Evolutionary conservation across 2,888 invertebrate species (phyloP).

Genomic region (Chelonus formosanus): DNA sequence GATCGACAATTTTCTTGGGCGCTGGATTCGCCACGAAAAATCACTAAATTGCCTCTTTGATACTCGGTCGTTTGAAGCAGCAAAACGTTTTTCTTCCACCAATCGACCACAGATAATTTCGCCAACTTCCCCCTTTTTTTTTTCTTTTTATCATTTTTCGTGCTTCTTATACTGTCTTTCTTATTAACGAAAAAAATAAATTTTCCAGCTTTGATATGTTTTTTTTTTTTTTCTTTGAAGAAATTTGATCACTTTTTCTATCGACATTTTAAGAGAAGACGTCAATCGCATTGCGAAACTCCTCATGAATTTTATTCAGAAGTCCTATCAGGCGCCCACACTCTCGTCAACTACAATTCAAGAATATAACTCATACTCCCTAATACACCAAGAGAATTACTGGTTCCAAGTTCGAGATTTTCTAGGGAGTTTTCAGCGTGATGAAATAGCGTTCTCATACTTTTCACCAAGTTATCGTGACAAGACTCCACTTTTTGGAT

Average conservation of each 20-base stretch:
- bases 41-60: constrained; percentile 64
- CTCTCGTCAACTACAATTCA: constrained; percentile 35
- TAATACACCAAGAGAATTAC: constrained; percentile 49
- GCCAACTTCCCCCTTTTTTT: constrained; percentile 25
- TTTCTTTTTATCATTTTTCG: constrained; percentile 7
- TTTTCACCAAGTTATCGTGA: constrained; percentile 17
- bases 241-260: no score
- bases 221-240: no score
- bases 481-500: constrained; percentile 24
- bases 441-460: constrained; percentile 1
- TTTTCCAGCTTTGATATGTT: no score
- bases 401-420: constrained; percentile 62
- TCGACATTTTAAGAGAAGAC: background rate
- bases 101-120: constrained; percentile 36
- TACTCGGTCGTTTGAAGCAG: constrained; percentile 50
- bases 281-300: constrained; percentile 20
- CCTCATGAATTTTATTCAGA: constrained; percentile 37
- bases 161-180: background rate
- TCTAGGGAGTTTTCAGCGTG: constrained; percentile 46
- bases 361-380: constrained; percentile 16
- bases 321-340: constrained; percentile 27
- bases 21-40: constrained; percentile 55
- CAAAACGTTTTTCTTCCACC: constrained; percentile 42
- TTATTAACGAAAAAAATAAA: background rate
- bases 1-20: constrained; percentile 59